phyloP scores from a whole-genome alignment of 2,888 invertebrate species.

The Ophioninae sp. region DNA sequence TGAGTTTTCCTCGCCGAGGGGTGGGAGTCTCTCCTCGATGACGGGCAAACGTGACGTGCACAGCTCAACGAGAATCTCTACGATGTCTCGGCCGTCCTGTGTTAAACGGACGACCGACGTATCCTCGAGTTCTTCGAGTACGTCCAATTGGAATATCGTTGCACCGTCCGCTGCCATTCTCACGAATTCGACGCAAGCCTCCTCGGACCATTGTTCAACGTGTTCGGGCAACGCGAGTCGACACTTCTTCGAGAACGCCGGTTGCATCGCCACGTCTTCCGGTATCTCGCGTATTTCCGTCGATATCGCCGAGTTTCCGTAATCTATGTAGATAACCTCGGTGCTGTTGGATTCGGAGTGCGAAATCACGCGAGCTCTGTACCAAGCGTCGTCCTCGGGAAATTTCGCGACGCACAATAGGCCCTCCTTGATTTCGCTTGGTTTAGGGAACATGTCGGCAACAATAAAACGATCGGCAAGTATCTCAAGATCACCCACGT shows the following conservation, averaged over 20 bases:
- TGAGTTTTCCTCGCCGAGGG: constrained; percentile 75
- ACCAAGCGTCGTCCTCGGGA: constrained; percentile 86
- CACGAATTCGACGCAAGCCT: constrained; percentile 77
- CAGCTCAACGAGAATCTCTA: constrained; percentile 32
- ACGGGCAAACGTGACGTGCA: constrained; percentile 51
- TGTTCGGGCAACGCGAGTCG: constrained; percentile 82
- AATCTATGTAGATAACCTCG: constrained; percentile 87
- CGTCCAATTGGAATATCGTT: constrained; percentile 82
- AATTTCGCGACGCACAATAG: constrained; percentile 86
- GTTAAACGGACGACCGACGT: constrained; percentile 86
- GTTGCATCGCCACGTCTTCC: constrained; percentile 83
- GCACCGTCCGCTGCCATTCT: constrained; percentile 81
- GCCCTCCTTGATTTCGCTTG: constrained; percentile 83
- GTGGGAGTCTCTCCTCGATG: constrained; percentile 73
- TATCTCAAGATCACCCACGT: constrained; percentile 83
- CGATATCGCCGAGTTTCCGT: constrained; percentile 86
- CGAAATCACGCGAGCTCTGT: constrained; percentile 85
- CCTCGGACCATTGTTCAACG: constrained; percentile 80
- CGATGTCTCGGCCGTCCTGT: constrained; percentile 82
- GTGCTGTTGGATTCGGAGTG: constrained; percentile 83
- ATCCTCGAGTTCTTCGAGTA: constrained; percentile 83
- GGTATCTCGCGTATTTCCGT: constrained; percentile 85
- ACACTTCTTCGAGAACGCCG: constrained; percentile 86
- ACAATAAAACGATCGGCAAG: constrained; percentile 83
- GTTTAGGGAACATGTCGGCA: constrained; percentile 82